Percentiles rank a stretch among this genome's conserved stretches.
These are phyloP conservation scores for Hemiscyllium ocellatum DNA, from an alignment of 2,113 vertebrate species.

Conservation along the genomic window DNA sequence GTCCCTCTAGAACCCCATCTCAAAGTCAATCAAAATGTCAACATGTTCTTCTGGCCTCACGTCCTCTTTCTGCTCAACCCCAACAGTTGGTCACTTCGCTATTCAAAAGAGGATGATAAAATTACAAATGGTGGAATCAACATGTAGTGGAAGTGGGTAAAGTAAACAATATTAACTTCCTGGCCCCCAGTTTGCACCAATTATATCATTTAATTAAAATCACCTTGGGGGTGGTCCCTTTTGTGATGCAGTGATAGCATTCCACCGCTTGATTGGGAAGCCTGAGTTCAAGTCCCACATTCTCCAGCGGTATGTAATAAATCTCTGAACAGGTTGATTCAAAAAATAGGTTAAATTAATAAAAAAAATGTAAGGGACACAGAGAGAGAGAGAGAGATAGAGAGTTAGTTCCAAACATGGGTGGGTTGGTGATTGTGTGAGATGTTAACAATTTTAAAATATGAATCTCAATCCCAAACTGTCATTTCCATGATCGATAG, in stretches of 20 bases:
- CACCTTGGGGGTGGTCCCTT: not conserved
- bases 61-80: not conserved
- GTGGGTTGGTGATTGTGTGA: not conserved
- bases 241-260: too few species aligned
- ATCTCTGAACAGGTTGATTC: too few species aligned
- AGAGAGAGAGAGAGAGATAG: not conserved
- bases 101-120: not conserved
- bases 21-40: not conserved
- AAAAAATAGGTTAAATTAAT: too few species aligned
- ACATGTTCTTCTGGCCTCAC: not conserved
- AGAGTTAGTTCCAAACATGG: not conserved
- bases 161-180: not conserved
- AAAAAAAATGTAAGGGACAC: not conserved
- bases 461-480: not conserved
- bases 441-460: not conserved
- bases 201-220: too few species aligned
- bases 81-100: not conserved
- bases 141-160: not conserved
- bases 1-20: not conserved
- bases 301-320: too few species aligned
- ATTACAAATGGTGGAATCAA: not conserved
- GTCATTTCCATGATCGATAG: not conserved
- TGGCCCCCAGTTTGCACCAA: not conserved
- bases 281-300: too few species aligned
- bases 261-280: too few species aligned